Evolutionary conservation across 1,140 invertebrate genomes (phyloP).

Genomic region (Stenopsyche tienmushanensis): DNA sequence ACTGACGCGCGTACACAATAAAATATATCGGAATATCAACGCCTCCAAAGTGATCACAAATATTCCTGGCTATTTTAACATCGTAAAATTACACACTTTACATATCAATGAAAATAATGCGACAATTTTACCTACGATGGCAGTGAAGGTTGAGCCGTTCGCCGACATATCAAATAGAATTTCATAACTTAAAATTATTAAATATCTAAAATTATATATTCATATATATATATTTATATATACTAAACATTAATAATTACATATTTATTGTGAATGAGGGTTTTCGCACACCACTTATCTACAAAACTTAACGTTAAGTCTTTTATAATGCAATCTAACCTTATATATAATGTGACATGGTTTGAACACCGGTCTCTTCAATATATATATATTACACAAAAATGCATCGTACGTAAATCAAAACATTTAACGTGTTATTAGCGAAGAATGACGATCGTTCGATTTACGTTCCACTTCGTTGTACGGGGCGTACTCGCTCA

Average conservation of each 20-base stretch:
- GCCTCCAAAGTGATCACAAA: no score
- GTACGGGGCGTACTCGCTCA: no score
- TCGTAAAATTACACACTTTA: no score
- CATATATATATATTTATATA: not conserved
- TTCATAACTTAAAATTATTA: not conserved
- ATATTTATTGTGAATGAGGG: not conserved
- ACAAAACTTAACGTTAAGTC: not conserved
- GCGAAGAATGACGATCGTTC: no score
- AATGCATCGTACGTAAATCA: not conserved
- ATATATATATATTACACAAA: conserved; percentile 1
- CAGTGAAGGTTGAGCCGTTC: not conserved
- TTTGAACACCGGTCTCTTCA: not conserved
- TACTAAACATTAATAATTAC: not conserved
- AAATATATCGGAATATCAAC: not conserved
- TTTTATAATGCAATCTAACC: not conserved
- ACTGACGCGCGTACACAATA: not conserved
- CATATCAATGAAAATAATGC: no score
- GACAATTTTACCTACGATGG: no score
- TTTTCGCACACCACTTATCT: not conserved
- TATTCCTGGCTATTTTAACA: no score
- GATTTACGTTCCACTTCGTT: no score
- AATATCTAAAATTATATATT: not conserved
- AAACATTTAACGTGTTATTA: no score
- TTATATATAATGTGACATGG: not conserved
- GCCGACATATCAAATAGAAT: conserved; percentile 1